phyloP scores from a whole-genome alignment of 2,113 vertebrate genomes.

The Sakesphorus luctuosus region DNA sequence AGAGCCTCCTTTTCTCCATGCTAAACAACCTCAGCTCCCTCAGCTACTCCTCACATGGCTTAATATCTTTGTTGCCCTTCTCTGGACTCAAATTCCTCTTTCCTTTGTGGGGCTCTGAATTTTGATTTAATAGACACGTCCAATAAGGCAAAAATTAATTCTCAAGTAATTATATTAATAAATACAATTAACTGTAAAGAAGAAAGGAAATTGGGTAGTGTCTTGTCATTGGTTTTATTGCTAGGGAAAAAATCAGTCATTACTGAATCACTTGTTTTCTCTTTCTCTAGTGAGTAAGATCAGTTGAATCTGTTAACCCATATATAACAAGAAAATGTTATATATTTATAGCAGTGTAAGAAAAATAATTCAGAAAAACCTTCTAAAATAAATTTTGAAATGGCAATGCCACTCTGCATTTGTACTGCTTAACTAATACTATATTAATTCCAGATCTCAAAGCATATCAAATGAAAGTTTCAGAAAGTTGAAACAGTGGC shows the following conservation, averaged over 20 bases:
- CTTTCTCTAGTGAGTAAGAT: not conserved
- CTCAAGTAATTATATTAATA: not conserved
- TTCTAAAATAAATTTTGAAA: not conserved
- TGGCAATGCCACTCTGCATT: not conserved
- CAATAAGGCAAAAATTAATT: not conserved
- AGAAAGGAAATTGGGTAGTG: not conserved
- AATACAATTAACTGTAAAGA: not conserved
- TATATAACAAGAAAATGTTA: not conserved
- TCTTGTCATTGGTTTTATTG: not conserved
- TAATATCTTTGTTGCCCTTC: not conserved
- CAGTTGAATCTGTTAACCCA: not conserved
- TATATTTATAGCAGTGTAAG: not conserved
- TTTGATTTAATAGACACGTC: not conserved
- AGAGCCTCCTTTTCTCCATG: not conserved
- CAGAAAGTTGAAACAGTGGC: not conserved
- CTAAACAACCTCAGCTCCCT: not conserved
- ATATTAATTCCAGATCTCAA: slow-evolving; percentile 24
- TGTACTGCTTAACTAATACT: not conserved
- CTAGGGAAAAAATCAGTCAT: not conserved
- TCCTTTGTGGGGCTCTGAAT: not conserved
- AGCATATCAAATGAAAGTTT: not conserved
- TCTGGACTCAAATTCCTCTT: not conserved
- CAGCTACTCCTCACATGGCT: not conserved
- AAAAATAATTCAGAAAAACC: not conserved
- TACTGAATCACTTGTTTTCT: not conserved